Base-by-base conservation (phyloP, 2,797 vertebrate genomes). In the Odontamblyopus lacepedii region DNA sequence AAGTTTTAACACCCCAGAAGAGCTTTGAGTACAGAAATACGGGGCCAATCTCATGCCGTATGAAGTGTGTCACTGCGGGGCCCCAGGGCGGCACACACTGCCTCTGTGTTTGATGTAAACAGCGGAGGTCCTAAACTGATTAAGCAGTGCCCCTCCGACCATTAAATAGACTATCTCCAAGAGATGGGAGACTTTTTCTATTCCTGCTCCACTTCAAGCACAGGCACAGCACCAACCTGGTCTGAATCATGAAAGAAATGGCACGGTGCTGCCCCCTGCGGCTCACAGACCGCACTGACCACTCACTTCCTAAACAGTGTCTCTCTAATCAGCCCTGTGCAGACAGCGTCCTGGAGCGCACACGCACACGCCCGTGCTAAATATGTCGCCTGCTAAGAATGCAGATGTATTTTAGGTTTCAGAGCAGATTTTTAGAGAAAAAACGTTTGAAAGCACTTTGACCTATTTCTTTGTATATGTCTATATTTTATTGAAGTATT, bases 251-350 rank as follows among this genome's bases (percentile, higher is more conserved):
- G 9, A 9, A 38, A 38, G 72, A 73, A 65, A 67, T 69, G 59
- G 64, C 32, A 41, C 18, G 23, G 23, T 91, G 77, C 76, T 74
- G 88, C 88, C 91, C 85, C 84, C 89, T 90, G 78, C 67, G 57
- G 87, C 82, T 56, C 29, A 11, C 48, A 32, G 38, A 6, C 30
- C 57, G 74, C 67, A 88, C 70, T 77, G 68, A 0, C 30, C 41
- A 48, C 66, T 70, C 50, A 19, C 23, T 48, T 26, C 35, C 35
- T 6, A 35, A 35, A 44, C 27, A 80, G 66, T 2, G 7, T 19
- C 73, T 61, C 55, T 90, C 55, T 90, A 89, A 90, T 90, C 87
- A 80, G 53, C 16, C 70, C 78, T 65, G 78, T 84, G 83, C 87
- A 86, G 78, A 66, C 80, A 7, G 72, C 77, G 66, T 71, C 60